phyloP scores from a whole-genome alignment of 2,888 invertebrate genomes.

The Sericinus montela region DNA sequence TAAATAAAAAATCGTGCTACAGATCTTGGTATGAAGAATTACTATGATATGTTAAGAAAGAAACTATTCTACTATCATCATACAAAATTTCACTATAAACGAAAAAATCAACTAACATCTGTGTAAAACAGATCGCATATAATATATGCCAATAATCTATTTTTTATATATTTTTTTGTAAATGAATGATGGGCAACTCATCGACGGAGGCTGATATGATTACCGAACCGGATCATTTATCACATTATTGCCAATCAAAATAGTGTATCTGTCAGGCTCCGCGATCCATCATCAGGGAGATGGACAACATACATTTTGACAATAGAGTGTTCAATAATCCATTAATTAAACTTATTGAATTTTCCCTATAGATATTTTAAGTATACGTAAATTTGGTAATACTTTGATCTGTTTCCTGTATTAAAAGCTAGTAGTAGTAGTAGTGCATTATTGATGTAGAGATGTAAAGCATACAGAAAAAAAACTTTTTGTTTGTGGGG shows the following conservation, averaged over 20 bases:
- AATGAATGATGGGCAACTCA: constrained; percentile 65
- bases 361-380: constrained; percentile 48
- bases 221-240: constrained; percentile 70
- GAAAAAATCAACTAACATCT: too few relatives aligned
- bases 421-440: constrained; percentile 28
- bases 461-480: too few relatives aligned
- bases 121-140: too few relatives aligned
- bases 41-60: too few relatives aligned
- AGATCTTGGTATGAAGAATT: too few relatives aligned
- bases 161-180: constrained; percentile 26
- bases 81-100: too few relatives aligned
- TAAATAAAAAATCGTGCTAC: too few relatives aligned
- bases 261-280: constrained; percentile 76
- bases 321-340: constrained; percentile 36
- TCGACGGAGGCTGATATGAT: constrained; percentile 64
- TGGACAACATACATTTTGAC: constrained; percentile 42
- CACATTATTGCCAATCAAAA: constrained; percentile 79
- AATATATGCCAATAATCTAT: too few relatives aligned
- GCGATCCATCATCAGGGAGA: constrained; percentile 66
- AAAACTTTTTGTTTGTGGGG: constrained; percentile 18
- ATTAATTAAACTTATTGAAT: constrained; percentile 50
- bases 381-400: constrained; percentile 44
- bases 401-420: constrained; percentile 41
- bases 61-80: too few relatives aligned
- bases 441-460: too few relatives aligned